Conservation (phyloP, 2,888 invertebrate genomes). For the Sericinus montela region DNA sequence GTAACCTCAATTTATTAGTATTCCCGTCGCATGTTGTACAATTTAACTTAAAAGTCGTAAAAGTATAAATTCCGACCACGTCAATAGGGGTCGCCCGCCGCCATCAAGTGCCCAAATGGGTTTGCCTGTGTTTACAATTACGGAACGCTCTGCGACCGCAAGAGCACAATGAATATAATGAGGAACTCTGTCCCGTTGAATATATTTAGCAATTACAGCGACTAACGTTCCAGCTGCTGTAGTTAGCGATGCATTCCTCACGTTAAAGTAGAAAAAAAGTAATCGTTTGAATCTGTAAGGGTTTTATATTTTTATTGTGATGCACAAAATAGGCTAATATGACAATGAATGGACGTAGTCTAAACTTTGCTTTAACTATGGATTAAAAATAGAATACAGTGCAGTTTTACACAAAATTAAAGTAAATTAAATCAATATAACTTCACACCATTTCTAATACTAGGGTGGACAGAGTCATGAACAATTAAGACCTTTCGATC, state of each 20-base stretch:
- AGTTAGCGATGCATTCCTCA: slow-evolving; percentile 16
- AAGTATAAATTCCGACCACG: slow-evolving; percentile 52
- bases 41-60: slow-evolving; percentile 29
- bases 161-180: slow-evolving; percentile 44
- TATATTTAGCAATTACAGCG: slow-evolving; percentile 49
- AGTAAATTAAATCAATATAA: too few relatives aligned
- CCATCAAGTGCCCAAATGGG: slow-evolving; percentile 55
- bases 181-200: slow-evolving; percentile 37
- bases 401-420: too few relatives aligned
- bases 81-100: slow-evolving; percentile 28
- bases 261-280: slow-evolving; percentile 6
- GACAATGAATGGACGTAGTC: neutral
- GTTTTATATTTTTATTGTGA: too few relatives aligned
- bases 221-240: slow-evolving; percentile 10
- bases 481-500: too few relatives aligned
- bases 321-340: too few relatives aligned
- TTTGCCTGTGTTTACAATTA: slow-evolving; percentile 57
- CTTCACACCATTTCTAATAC: too few relatives aligned
- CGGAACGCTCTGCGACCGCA: slow-evolving; percentile 30
- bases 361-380: too few relatives aligned
- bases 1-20: slow-evolving; percentile 10
- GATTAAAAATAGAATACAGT: too few relatives aligned
- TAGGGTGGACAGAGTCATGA: too few relatives aligned
- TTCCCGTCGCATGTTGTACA: slow-evolving; percentile 15
- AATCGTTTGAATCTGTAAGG: neutral